Percentiles rank a stretch among this genome's conserved stretches.
Conservation (phyloP, 2,888 invertebrate genomes). For the Helobdella robusta region DNA sequence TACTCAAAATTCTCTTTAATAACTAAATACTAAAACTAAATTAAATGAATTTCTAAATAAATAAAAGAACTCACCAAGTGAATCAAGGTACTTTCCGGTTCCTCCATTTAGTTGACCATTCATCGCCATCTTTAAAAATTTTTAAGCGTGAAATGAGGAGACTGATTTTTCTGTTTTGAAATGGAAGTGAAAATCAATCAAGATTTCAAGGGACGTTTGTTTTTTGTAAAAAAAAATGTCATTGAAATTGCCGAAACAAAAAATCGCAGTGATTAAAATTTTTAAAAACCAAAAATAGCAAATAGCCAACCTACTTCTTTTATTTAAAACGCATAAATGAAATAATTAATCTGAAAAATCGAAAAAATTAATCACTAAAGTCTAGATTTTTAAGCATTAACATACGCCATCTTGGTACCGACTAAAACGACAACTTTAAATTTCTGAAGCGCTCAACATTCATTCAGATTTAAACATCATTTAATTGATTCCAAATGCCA, state of each 20-base stretch:
- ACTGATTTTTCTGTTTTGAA: neutral
- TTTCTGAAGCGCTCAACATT: too few relatives aligned
- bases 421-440: too few relatives aligned
- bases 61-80: conserved; percentile 10
- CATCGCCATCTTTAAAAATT: conserved; percentile 2
- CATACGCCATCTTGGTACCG: conserved; percentile 15
- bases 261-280: neutral
- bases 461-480: too few relatives aligned
- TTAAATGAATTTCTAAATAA: too few relatives aligned
- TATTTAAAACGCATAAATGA: too few relatives aligned
- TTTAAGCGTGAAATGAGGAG: neutral
- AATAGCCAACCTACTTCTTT: too few relatives aligned
- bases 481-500: too few relatives aligned
- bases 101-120: conserved; percentile 6
- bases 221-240: neutral
- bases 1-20: too few relatives aligned
- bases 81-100: conserved; percentile 1
- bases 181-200: neutral
- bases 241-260: neutral
- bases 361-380: neutral
- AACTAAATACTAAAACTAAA: too few relatives aligned
- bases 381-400: conserved; percentile 1
- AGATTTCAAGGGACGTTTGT: neutral
- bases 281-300: too few relatives aligned
- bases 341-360: too few relatives aligned